Evolutionary conservation across 2,113 vertebrate genomes (phyloP).

Genomic region (Genyomyrus donnyi): DNA sequence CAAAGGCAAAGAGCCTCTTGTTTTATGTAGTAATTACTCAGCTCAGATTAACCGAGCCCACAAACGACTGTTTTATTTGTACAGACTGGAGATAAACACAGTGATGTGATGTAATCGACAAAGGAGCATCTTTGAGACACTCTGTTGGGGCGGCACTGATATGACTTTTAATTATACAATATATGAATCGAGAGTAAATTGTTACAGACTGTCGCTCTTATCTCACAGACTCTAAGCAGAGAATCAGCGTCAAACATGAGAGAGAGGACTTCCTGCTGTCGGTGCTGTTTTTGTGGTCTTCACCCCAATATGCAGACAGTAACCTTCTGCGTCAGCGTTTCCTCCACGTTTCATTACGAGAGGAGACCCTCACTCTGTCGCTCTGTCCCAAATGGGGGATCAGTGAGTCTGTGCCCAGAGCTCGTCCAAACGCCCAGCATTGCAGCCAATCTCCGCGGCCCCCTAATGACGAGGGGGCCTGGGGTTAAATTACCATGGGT

Average conservation of each 20-base stretch:
- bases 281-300: background rate
- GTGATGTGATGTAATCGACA: background rate
- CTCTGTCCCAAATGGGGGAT: background rate
- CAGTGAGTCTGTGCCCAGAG: background rate
- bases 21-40: background rate
- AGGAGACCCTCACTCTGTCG: background rate
- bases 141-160: background rate
- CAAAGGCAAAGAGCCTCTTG: background rate
- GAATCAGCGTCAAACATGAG: background rate
- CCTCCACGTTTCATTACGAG: background rate
- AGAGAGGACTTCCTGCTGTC: background rate
- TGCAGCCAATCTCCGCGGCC: slow-evolving; percentile 13
- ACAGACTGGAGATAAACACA: background rate
- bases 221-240: background rate
- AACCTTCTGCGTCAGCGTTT: background rate
- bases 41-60: background rate
- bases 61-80: background rate
- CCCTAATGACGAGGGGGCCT: slow-evolving; percentile 55
- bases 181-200: background rate
- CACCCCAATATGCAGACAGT: background rate
- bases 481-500: slow-evolving; percentile 57
- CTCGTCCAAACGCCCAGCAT: background rate
- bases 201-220: background rate
- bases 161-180: slow-evolving; percentile 1
- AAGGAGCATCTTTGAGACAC: background rate